A percentile compares a stretch with the other conserved stretches of the same genome.
Evolutionary conservation across 2,888 invertebrate species (phyloP).

Genomic region (Machimus rusticus): DNA sequence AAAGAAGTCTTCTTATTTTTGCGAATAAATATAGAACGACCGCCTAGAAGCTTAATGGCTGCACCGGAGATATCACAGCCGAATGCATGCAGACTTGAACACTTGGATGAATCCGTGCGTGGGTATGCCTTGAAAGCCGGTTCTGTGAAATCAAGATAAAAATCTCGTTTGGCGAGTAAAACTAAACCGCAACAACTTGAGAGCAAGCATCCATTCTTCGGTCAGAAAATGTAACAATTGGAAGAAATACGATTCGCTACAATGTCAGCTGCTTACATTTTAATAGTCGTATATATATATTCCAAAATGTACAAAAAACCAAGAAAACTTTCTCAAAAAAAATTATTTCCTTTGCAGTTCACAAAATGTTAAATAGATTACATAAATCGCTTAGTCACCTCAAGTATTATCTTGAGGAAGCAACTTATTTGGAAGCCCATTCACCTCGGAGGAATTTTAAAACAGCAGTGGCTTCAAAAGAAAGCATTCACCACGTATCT

Average conservation of each 20-base stretch:
- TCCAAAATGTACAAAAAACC: neutral
- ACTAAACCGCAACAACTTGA: neutral
- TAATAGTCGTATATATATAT: neutral
- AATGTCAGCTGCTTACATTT: neutral
- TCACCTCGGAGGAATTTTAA: neutral
- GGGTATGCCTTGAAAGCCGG: slow-evolving; percentile 17
- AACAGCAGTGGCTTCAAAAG: neutral
- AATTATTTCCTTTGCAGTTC: neutral
- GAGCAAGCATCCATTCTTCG: neutral
- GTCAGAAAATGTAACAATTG: slow-evolving; percentile 30
- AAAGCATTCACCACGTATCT: neutral
- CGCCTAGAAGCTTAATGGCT: neutral
- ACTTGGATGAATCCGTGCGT: neutral
- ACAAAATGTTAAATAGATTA: neutral
- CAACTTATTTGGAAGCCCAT: neutral
- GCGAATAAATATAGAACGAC: neutral
- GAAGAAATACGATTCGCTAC: neutral
- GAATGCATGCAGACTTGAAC: slow-evolving; percentile 14
- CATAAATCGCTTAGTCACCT: neutral
- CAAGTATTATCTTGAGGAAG: neutral
- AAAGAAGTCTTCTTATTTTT: neutral
- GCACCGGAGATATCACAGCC: neutral
- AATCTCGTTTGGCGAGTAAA: slow-evolving; percentile 32
- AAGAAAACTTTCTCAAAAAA: neutral
- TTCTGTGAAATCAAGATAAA: slow-evolving; percentile 19